Base-by-base conservation (phyloP, 1,140 invertebrate genomes). In the Cyclina sinensis region DNA sequence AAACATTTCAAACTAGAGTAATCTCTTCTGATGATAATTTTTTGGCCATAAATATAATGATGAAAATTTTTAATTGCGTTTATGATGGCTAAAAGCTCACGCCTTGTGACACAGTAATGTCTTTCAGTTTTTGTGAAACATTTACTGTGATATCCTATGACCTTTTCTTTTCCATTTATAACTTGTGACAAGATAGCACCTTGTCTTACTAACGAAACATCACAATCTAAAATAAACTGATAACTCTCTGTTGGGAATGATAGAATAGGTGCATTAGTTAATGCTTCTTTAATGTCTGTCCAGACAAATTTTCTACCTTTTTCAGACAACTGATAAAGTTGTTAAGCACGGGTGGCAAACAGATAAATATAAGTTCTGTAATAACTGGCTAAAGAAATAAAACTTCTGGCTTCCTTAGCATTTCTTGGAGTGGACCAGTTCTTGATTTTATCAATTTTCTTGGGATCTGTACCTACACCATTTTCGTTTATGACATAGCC, bases 61-160 rank as follows among this genome's bases (percentile, higher is more conserved):
- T 90, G 73, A 76, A 91, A 91, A 14, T 84, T 14, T 81, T 88
- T 79, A 18, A 88, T 32, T 12, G 35, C 76, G 32, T 12, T 59
- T 18, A 91, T 43, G 24, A 91, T 51, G 12, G 90, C 90, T 14
- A 91, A 74, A 0, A 92, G 76, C 79, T 93, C 91, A 59, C 84
- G 92, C 18, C 89, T 21, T 4, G 92, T 92, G 1, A 84, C 86
- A 74, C 90, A 93, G 90, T 97, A 97, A 21, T 95, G 95, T 84
- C 92, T 86, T 92, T 97, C 96, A 24, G 95, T 89, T 24, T 43
- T 87, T 48, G 51, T 90, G 0, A 93, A 78, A 27, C 80, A 39
- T 32, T 79, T 84, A 81, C 88, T 91, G 7, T 51, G 68, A 73
- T 91, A 94, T 2, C 91, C 90, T 0, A 93, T 90, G 0, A 90